phyloP scores from a whole-genome alignment of 2,888 invertebrate species.

The Metalampra italica region DNA sequence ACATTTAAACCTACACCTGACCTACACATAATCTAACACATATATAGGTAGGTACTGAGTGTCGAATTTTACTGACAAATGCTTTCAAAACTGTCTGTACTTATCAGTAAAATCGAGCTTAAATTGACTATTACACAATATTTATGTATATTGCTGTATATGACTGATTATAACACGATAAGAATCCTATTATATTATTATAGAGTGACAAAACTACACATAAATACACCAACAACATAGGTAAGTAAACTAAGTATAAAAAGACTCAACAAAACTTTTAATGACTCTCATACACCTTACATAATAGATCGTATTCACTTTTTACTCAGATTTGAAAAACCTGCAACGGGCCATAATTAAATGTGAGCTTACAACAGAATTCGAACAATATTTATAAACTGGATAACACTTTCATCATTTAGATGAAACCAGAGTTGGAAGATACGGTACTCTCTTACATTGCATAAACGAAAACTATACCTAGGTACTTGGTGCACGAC shows the following conservation, averaged over 20 bases:
- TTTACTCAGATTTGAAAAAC: neutral
- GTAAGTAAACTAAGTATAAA: constrained; percentile 58
- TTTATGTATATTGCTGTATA: no score
- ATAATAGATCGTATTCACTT: constrained; percentile 8
- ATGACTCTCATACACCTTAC: constrained; percentile 29
- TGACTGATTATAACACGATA: no score
- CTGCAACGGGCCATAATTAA: neutral
- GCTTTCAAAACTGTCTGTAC: no score
- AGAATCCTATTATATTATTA: constrained; percentile 20
- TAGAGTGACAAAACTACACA: constrained; percentile 35
- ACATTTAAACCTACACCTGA: neutral
- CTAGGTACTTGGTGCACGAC: no score
- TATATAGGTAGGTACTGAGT: no score
- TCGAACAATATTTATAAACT: constrained; percentile 6
- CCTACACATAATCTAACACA: no score
- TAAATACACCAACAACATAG: constrained; percentile 46
- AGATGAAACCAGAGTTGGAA: no score
- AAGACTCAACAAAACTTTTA: constrained; percentile 43
- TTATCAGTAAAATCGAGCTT: no score
- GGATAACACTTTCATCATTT: constrained; percentile 9
- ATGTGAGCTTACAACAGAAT: constrained; percentile 9
- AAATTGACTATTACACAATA: neutral
- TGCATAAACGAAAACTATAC: no score
- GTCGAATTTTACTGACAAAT: neutral
- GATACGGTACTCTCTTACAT: no score